These are phyloP conservation scores for Burhinus bistriatus DNA, from an alignment of 2,113 vertebrate genomes.

Conservation along the genomic window DNA sequence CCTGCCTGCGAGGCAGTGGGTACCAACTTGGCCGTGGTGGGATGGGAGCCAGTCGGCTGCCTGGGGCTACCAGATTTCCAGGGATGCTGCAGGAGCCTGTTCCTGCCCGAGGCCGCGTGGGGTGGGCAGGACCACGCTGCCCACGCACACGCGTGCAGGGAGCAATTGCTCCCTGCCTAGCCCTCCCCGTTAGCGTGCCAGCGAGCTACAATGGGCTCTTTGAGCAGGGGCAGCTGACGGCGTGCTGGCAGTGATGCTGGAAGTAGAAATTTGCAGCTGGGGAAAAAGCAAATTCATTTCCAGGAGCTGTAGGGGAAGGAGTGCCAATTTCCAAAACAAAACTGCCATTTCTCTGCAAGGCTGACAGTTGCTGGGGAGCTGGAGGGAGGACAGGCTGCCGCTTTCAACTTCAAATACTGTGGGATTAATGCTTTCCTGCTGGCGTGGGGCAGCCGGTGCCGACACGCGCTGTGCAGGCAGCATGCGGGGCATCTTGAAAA, in stretches of 20 bases:
- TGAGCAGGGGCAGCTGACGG: conserved; percentile 78
- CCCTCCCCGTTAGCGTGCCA: conserved; percentile 55
- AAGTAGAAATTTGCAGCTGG: conserved; percentile 76
- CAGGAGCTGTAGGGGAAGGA: conserved; percentile 62
- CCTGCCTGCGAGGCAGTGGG: rapidly evolving
- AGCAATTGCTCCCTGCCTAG: conserved; percentile 35
- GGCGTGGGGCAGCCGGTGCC: not conserved
- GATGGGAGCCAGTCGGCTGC: rapidly evolving
- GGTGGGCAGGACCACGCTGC: not conserved
- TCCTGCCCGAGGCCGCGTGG: not conserved
- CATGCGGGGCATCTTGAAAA: not conserved
- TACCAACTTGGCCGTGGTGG: rapidly evolving
- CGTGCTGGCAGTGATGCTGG: conserved; percentile 67
- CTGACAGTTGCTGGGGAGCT: conserved; percentile 71
- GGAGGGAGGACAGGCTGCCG: conserved; percentile 61
- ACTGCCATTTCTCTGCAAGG: conserved; percentile 72
- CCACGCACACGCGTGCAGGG: not conserved
- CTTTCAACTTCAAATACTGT: conserved; percentile 14
- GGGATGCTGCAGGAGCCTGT: not conserved
- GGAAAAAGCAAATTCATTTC: conserved; percentile 72
- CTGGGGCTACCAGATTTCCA: rapidly evolving
- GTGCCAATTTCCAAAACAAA: conserved; percentile 81
- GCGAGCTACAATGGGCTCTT: conserved; percentile 73
- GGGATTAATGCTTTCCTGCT: conserved; percentile 53
- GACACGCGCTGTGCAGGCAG: not conserved